Percentiles rank a stretch among this genome's conserved stretches.
Conservation (phyloP, 2,113 vertebrate species). For the Piaya cayana region DNA sequence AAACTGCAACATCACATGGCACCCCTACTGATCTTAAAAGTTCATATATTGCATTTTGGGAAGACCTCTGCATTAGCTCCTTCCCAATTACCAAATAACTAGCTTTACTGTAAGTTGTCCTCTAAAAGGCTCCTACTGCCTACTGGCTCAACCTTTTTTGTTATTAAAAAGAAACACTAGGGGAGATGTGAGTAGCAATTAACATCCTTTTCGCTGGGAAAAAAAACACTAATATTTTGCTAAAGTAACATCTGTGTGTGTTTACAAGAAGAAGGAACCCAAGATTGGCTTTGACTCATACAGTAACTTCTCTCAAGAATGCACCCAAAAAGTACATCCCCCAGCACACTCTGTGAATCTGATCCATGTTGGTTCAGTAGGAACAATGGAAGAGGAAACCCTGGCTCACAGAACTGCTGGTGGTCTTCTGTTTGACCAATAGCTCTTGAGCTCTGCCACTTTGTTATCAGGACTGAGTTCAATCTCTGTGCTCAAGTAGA, state of each 20-base stretch:
- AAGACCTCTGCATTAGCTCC: not conserved
- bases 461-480: not conserved
- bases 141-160: not conserved
- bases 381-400: not conserved
- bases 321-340: accelerated
- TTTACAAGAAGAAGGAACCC: not conserved
- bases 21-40: not conserved
- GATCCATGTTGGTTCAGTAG: not conserved
- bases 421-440: not conserved
- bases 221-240: not conserved
- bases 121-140: not conserved
- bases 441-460: not conserved
- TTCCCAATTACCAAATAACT: not conserved
- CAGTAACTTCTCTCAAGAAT: not conserved
- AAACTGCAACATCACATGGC: not conserved
- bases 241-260: accelerated
- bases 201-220: not conserved
- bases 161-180: not conserved
- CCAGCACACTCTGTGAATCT: accelerated
- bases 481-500: not conserved
- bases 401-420: not conserved
- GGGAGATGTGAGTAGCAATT: not conserved
- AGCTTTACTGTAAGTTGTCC: not conserved
- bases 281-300: not conserved
- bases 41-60: not conserved